phyloP scores from a whole-genome alignment of 2,797 vertebrate genomes.

The Acomys russatus region DNA sequence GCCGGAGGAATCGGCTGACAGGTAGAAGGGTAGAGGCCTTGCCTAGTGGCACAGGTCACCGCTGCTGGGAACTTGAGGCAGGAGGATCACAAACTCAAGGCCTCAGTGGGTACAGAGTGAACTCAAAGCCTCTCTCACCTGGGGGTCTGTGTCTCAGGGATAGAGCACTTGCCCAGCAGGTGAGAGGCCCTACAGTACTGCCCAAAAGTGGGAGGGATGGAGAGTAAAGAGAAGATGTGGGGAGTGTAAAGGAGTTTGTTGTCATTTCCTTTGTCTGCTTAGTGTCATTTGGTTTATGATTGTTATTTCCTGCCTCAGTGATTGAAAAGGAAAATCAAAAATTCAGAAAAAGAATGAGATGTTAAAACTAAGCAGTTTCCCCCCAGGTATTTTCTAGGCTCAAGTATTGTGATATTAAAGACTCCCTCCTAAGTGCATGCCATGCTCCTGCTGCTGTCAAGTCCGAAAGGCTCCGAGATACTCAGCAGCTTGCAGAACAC shows the following conservation, averaged over 20 bases:
- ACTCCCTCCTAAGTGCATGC: neutral
- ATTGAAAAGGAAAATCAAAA: slow-evolving; percentile 56
- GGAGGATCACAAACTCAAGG: neutral
- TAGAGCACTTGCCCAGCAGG: too few relatives aligned
- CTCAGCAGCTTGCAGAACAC: slow-evolving; percentile 37
- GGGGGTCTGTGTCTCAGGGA: neutral
- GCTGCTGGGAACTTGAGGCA: neutral
- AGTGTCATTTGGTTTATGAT: slow-evolving; percentile 16
- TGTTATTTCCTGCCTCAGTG: slow-evolving; percentile 33
- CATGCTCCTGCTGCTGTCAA: slow-evolving; percentile 29
- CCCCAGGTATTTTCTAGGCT: neutral
- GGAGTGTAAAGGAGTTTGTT: slow-evolving; percentile 26
- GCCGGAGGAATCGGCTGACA: neutral
- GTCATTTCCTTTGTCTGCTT: neutral
- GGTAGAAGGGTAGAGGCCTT: neutral
- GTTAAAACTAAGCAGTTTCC: neutral
- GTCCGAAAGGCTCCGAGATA: slow-evolving; percentile 18
- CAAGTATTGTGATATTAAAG: neutral
- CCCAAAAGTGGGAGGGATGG: too few relatives aligned
- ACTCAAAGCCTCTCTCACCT: neutral
- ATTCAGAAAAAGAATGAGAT: slow-evolving; percentile 12
- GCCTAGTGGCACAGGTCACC: neutral
- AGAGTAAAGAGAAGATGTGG: neutral
- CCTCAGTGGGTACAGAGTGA: neutral
- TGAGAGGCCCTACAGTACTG: neutral